Base-by-base conservation (phyloP, 2,888 invertebrate species). In the Leucoma salicis region DNA sequence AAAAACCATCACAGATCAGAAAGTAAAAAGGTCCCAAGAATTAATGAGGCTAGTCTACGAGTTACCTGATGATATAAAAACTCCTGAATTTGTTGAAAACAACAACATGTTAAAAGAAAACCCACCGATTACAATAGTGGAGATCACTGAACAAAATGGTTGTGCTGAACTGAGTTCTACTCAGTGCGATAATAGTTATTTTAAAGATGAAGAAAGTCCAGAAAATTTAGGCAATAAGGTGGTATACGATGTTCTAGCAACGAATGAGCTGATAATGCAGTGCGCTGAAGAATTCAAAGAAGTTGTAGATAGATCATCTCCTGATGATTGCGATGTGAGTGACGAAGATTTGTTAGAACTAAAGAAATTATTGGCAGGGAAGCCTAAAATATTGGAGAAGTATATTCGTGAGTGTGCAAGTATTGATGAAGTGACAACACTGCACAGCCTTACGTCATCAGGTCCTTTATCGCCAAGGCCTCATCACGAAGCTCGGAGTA, bases 321-420 rank as follows among this genome's bases (percentile, higher is more conserved):
- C 87, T 0, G 85, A 85, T 14, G 82, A 83, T 11, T 78, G 79
- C 38, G 44, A 45, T 18, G 44, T 35, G 12, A 77, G 72, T 2
- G 90, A 90, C 29, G 90, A 90, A 29, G 90, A 90, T 24, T 67
- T 90, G 52, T 35, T 64, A 14, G 84, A 87, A 46, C 58, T 90
- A 34, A 87, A 79, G 45, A 80, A 70, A 38, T 50, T 89, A 10
- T 63, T 90, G 46, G 84, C 83, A 37, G 67, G 55, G 8, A 94
- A 95, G 74, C 93, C 94, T 2, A 92, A 88, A 46, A 87, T 93
- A 35, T 90, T 95, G 63, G 95, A 96, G 74, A 91, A 92, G 66
- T 96, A 95, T 94, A 83, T 96, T 54, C 91, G 92, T 40, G 95
- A 96, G 57, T 93, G 93, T 70, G 96, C 96, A 6, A 91, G 92